These are phyloP conservation scores for Hypselothyrea guttata DNA, from an alignment of 2,888 invertebrate species.

Conservation along the genomic window DNA sequence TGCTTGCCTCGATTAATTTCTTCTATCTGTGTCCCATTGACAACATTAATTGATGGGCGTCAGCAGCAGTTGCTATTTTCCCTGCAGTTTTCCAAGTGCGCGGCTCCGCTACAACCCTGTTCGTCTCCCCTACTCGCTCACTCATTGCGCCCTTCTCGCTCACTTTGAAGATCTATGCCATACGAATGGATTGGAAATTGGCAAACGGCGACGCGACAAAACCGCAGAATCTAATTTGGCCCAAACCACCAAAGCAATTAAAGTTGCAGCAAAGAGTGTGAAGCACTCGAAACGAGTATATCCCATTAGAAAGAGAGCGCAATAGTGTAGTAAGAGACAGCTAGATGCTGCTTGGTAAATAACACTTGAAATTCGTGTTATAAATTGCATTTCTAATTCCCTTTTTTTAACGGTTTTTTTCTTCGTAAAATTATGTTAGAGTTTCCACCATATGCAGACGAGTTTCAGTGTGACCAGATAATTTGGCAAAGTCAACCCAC, in stretches of 20 bases:
- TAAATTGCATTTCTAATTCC: no score
- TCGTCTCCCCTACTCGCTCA: not conserved
- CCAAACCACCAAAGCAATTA: constrained; percentile 78
- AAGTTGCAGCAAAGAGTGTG: constrained; percentile 65
- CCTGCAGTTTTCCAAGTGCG: constrained; percentile 19
- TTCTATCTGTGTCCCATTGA: constrained; percentile 28
- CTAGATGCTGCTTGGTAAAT: no score
- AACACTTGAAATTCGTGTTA: no score
- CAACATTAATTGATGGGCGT: constrained; percentile 62
- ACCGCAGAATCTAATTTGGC: constrained; percentile 73
- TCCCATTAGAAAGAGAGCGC: no score
- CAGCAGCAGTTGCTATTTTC: constrained; percentile 44
- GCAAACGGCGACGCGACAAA: constrained; percentile 65
- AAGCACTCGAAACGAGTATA: no score
- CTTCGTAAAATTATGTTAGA: no score
- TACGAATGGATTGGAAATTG: constrained; percentile 22
- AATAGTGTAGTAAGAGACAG: no score
- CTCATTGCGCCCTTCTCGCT: no score
- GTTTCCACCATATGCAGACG: no score
- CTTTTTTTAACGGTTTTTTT: no score
- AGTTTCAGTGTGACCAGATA: constrained; percentile 47
- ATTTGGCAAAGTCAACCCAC: constrained; percentile 25
- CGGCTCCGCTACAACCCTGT: not conserved
- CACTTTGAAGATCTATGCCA: constrained; percentile 25
- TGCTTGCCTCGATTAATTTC: constrained; percentile 18